Conservation (phyloP, 2,888 invertebrate species). For the Rambutsinella grinnellia region DNA sequence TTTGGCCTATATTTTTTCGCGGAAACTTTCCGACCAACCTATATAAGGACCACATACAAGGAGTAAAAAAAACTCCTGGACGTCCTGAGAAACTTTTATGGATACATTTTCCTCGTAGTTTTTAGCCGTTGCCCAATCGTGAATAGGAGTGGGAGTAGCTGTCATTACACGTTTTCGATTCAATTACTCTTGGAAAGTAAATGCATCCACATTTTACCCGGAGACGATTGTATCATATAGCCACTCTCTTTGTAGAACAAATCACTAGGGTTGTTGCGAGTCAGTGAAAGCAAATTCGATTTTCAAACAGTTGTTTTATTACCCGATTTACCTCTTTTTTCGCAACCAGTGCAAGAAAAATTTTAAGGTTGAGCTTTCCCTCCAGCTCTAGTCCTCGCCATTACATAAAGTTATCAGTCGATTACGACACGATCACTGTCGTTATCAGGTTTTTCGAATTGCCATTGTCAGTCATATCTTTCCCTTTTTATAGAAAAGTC, state of each 20-base stretch:
- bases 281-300: not conserved
- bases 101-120: not conserved
- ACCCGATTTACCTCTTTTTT: not conserved
- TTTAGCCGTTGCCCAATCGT: not conserved
- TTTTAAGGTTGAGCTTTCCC: not conserved
- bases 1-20: not conserved
- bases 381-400: not conserved
- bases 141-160: not conserved
- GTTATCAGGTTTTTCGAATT: not conserved
- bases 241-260: not conserved
- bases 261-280: not conserved
- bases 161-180: slow-evolving; percentile 33
- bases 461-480: not conserved
- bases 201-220: not conserved
- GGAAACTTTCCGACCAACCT: too few species aligned
- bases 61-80: not conserved
- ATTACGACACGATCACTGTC: not conserved
- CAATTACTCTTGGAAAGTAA: slow-evolving; percentile 32
- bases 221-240: not conserved
- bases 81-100: not conserved
- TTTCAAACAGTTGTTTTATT: not conserved
- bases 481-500: not conserved
- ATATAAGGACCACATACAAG: not conserved
- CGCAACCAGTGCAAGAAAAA: not conserved
- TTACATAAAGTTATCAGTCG: not conserved